phyloP scores from a whole-genome alignment of 2,113 vertebrate genomes.

The Phrynosoma platyrhinos region DNA sequence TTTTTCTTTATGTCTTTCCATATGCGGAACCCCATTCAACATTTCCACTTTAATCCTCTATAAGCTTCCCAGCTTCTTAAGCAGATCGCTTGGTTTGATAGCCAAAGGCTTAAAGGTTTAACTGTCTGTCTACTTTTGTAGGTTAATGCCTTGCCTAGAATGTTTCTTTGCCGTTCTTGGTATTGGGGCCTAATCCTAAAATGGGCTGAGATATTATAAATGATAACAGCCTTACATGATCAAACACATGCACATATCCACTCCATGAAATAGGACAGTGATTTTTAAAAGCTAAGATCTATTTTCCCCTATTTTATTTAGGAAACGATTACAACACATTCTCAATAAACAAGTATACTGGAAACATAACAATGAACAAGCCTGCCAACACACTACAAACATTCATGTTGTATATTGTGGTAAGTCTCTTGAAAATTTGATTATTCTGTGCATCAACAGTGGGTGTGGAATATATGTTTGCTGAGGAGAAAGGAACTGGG shows the following conservation, averaged over 20 bases:
- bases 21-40: not conserved
- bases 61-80: not conserved
- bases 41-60: not conserved
- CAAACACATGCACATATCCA: not conserved
- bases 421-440: constrained; percentile 63
- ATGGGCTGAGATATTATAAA: fast-evolving
- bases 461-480: not conserved
- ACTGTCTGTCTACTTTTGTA: not conserved
- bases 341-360: constrained; percentile 78
- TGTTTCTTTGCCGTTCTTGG: not conserved
- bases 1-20: too few species aligned
- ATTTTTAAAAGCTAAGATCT: not conserved
- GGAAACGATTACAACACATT: constrained; percentile 82
- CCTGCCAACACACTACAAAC: constrained; percentile 74
- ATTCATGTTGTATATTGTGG: constrained; percentile 83
- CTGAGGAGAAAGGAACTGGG: not conserved
- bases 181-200: not conserved
- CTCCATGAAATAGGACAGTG: not conserved
- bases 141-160: not conserved
- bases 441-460: not conserved
- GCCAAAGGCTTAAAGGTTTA: not conserved
- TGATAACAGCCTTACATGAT: not conserved
- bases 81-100: not conserved
- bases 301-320: constrained; percentile 56
- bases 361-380: constrained; percentile 87